Evolutionary conservation across 2,888 invertebrate genomes (phyloP), one percentile per base, ranked within the genome.

Genomic region (Microplitis deprimator): DNA sequence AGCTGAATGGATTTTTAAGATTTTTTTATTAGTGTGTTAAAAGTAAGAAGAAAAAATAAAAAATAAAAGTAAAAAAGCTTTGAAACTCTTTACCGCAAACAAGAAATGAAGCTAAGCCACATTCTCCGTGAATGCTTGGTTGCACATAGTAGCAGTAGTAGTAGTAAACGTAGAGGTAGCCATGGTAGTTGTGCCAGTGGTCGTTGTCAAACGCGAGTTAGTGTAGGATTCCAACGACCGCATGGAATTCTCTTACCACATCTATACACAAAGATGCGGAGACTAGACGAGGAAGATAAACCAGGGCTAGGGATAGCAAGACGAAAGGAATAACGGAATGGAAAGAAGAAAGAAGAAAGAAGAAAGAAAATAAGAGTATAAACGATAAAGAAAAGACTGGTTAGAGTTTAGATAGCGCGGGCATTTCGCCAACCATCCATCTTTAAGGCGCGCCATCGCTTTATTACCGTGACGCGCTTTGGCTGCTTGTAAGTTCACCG

Each of bases 381-480:
- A 29, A 29, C 29, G 29, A 29, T 29, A 29, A 29, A 29, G 29
- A 29, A 29, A 29, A 29, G 29, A 29, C 29, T 68, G 16, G 16
- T 16, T 71, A 17, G 38, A 71, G 61, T 61, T 61, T 38, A 39
- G 62, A 38, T 38, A 71, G 39, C n/a, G 38, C 29, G 71, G 61
- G 39, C 61, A 65, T 73, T 73, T 38, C 29, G 59, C 73, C 38
- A 75, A 16, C 61, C 65, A 77, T 77, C 74, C 62, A 71, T 77
- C 77, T 77, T 77, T 61, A 75, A 77, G 77, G 65, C 38, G 74
- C 74, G 70, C 77, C 70, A 71, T 74, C 71, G 71, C 74, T 77
- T 77, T 77, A 75, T 77, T 77, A 77, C 74, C 74, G 62, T 38
- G 62, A 59, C 68, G 73, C 76, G 50, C 69, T 40, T 65, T 68